phyloP scores from a whole-genome alignment of 2,888 invertebrate genomes.

The Colletes collaris region DNA sequence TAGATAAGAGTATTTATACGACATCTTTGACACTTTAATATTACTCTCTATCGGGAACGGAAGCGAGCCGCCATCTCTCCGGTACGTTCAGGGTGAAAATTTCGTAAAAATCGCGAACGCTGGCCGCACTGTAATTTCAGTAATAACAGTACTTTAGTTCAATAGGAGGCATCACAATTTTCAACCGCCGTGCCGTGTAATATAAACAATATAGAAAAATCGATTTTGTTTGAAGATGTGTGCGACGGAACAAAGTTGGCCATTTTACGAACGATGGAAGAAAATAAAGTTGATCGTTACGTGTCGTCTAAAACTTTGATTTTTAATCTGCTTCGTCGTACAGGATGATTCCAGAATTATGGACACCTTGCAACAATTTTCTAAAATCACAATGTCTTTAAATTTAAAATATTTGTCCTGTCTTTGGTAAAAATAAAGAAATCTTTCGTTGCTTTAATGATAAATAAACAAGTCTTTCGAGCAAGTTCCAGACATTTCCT shows the following conservation, averaged over 20 bases:
- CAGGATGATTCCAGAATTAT: no score
- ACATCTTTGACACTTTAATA: constrained; percentile 40
- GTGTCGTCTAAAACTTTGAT: no score
- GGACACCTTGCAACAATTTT: no score
- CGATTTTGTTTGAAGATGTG: background rate
- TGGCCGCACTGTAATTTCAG: constrained; percentile 31
- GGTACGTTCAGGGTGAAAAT: constrained; percentile 23
- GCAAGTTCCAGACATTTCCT: no score
- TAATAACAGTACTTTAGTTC: constrained; percentile 34
- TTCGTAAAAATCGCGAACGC: constrained; percentile 32
- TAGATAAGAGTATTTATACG: constrained; percentile 35
- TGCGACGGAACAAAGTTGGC: background rate
- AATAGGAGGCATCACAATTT: constrained; percentile 14
- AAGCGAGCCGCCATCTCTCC: constrained; percentile 22
- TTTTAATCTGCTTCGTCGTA: no score
- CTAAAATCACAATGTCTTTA: no score
- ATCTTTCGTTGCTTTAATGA: no score
- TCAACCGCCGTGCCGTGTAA: background rate
- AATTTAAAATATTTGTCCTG: no score
- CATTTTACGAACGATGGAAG: background rate
- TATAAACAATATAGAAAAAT: constrained; percentile 13
- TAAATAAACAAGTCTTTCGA: no score
- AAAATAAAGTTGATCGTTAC: no score
- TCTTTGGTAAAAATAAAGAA: no score
- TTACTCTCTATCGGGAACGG: constrained; percentile 12